Conservation (phyloP, 2,113 vertebrate genomes). For the Planiliza haematocheilus region DNA sequence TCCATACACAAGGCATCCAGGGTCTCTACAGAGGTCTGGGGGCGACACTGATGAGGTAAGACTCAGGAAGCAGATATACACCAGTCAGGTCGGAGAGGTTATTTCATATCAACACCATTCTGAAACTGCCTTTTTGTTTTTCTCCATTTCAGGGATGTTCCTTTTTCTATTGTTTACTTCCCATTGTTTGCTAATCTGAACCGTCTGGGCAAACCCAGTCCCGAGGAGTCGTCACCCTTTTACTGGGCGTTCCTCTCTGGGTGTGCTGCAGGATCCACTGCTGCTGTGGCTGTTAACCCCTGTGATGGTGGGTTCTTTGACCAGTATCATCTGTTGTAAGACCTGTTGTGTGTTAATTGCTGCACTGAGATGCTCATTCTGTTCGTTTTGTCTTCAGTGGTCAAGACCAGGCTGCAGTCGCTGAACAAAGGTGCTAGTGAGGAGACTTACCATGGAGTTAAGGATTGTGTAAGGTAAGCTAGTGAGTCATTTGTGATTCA, state of each 20-base stretch:
- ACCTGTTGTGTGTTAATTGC: not conserved
- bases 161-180: constrained; percentile 87
- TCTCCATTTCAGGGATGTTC: constrained; percentile 84
- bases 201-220: constrained; percentile 76
- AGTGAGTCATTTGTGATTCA: not conserved
- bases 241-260: constrained; percentile 87
- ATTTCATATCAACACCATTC: not conserved
- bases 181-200: constrained; percentile 88
- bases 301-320: constrained; percentile 81
- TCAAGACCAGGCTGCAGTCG: constrained; percentile 88
- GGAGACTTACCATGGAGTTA: constrained; percentile 83
- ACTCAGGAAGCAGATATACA: not conserved
- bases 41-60: constrained; percentile 86
- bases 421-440: constrained; percentile 84
- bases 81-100: not conserved
- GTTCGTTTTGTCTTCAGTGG: constrained; percentile 71
- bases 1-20: constrained; percentile 82
- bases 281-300: constrained; percentile 85
- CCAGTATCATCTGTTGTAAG: rapidly evolving
- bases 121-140: not conserved
- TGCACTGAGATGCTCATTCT: not conserved
- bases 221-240: constrained; percentile 75
- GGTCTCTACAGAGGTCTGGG: constrained; percentile 87
- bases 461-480: constrained; percentile 81
- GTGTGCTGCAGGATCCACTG: constrained; percentile 81